Percentiles rank a stretch among this genome's conserved stretches.
Evolutionary conservation across 2,113 vertebrate genomes (phyloP).

Genomic region (Larimichthys polyactis): DNA sequence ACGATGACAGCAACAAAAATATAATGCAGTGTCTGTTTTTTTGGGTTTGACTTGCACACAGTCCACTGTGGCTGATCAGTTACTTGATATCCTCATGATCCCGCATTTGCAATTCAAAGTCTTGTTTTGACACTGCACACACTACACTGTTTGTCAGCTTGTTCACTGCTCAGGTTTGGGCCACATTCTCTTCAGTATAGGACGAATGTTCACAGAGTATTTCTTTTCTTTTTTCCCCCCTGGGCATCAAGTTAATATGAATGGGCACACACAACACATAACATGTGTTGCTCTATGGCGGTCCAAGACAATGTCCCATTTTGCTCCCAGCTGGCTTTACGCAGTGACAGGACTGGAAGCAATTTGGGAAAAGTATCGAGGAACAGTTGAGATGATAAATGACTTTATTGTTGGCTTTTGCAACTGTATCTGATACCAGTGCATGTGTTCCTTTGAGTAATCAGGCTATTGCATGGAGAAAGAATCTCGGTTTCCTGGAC

Average conservation of each 20-base stretch:
- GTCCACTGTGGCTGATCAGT: slow-evolving; percentile 12
- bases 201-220: neutral
- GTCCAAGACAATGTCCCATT: slow-evolving; percentile 64
- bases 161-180: slow-evolving; percentile 7
- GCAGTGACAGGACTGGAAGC: slow-evolving; percentile 76
- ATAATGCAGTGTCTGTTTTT: neutral
- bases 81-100: neutral
- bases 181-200: neutral
- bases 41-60: neutral
- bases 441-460: slow-evolving; percentile 77
- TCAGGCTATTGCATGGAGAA: slow-evolving; percentile 65
- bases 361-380: slow-evolving; percentile 68
- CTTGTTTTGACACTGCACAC: neutral
- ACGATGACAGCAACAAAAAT: neutral
- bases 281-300: slow-evolving; percentile 65
- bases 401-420: slow-evolving; percentile 60
- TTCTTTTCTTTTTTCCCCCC: neutral
- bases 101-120: slow-evolving; percentile 1
- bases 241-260: slow-evolving; percentile 58
- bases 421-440: slow-evolving; percentile 67
- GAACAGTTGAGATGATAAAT: slow-evolving; percentile 70
- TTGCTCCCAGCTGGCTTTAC: slow-evolving; percentile 54
- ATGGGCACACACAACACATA: slow-evolving; percentile 62
- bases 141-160: slow-evolving; percentile 8
- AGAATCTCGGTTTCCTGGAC: slow-evolving; percentile 68